phyloP scores from a whole-genome alignment of 2,113 vertebrate genomes.

The Cricetomys ansorgei region DNA sequence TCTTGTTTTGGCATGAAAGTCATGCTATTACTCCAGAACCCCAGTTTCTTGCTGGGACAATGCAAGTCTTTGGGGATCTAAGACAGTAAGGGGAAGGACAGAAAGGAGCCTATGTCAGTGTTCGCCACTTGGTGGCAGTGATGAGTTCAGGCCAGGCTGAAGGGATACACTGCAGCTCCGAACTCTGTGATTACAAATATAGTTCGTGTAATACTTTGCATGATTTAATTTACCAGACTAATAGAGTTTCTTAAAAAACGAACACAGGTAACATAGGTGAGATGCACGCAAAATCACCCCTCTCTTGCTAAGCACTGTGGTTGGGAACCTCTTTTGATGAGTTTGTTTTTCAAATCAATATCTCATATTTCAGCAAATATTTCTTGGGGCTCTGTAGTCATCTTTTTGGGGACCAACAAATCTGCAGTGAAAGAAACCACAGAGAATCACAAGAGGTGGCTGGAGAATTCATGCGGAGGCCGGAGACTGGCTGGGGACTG shows the following conservation, averaged over 20 bases:
- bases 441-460: background rate
- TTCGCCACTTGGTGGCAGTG: constrained; percentile 71
- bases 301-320: background rate
- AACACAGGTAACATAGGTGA: background rate
- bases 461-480: accelerated
- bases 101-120: background rate
- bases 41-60: background rate
- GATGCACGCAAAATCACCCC: background rate
- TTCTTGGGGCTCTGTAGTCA: background rate
- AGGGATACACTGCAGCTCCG: background rate
- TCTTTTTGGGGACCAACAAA: background rate
- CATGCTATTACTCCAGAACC: background rate
- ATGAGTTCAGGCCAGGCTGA: background rate
- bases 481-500: background rate
- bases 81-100: background rate
- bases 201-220: background rate
- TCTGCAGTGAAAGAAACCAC: background rate
- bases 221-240: background rate
- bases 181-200: background rate
- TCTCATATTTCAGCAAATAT: background rate
- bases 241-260: background rate
- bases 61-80: background rate
- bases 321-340: background rate
- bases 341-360: background rate
- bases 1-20: background rate